Percentiles rank a stretch among this genome's conserved stretches.
phyloP scores from a whole-genome alignment of 2,888 invertebrate genomes.

The Gortyna flavago region DNA sequence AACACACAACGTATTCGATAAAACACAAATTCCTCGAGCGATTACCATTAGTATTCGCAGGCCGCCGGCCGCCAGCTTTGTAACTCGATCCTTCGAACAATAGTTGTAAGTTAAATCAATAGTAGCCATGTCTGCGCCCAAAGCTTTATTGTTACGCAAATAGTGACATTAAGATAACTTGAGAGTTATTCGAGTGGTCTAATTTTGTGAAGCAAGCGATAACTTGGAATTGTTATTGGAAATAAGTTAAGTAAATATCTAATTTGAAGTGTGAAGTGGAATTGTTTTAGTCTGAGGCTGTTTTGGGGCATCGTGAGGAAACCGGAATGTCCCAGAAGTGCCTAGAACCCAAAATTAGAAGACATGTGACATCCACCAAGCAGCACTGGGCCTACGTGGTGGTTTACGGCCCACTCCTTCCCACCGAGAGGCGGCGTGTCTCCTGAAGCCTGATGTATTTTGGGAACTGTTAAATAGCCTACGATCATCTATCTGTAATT shows the following conservation, averaged over 20 bases:
- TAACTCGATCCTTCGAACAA: conserved; percentile 58
- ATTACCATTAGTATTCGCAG: conserved; percentile 57
- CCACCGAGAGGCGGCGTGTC: too few species aligned
- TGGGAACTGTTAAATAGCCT: neutral
- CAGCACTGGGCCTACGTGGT: too few species aligned
- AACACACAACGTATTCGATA: conserved; percentile 25
- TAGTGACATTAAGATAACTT: conserved; percentile 61
- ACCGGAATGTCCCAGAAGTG: too few species aligned
- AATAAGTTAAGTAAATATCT: conserved; percentile 35
- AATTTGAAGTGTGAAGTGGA: conserved; percentile 18
- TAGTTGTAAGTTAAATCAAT: conserved; percentile 54
- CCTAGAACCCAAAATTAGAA: too few species aligned
- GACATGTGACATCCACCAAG: too few species aligned
- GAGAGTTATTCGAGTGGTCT: conserved; percentile 54
- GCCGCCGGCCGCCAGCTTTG: conserved; percentile 61
- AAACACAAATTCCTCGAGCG: conserved; percentile 56
- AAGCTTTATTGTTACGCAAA: conserved; percentile 65
- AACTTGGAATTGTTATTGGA: conserved; percentile 48
- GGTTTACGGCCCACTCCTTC: too few species aligned
- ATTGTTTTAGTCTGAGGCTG: conserved; percentile 2
- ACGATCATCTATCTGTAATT: too few species aligned
- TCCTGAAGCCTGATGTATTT: too few species aligned
- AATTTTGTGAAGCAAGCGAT: conserved; percentile 60
- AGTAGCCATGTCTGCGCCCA: conserved; percentile 60
- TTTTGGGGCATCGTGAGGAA: neutral